Percentiles rank a stretch among this genome's conserved stretches.
Evolutionary conservation across 2,888 invertebrate species (phyloP).

Genomic region (Electrophaes corylata): DNA sequence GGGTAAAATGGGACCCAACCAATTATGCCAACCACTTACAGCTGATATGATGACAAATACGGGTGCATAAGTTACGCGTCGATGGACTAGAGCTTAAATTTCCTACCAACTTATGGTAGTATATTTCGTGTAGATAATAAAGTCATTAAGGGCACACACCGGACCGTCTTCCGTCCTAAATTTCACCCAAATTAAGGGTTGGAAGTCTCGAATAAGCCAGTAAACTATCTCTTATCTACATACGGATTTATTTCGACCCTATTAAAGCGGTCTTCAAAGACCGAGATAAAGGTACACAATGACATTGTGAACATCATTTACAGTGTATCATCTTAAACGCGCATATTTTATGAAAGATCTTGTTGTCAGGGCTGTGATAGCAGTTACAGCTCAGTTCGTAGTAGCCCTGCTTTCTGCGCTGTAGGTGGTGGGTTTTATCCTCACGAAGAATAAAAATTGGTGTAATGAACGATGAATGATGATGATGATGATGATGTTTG

Average conservation of each 20-base stretch:
- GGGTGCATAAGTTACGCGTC: no score
- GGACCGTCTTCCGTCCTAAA: slow-evolving; percentile 3
- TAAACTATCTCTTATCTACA: slow-evolving; percentile 22
- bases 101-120: not conserved
- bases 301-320: not conserved
- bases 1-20: no score
- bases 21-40: no score
- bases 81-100: no score
- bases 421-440: no score
- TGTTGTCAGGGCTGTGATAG: no score
- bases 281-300: slow-evolving; percentile 7
- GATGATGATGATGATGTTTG: no score
- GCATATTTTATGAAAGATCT: no score
- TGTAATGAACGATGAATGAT: no score
- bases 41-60: not conserved
- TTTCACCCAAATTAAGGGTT: slow-evolving; percentile 25
- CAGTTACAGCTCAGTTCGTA: no score
- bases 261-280: slow-evolving; percentile 35
- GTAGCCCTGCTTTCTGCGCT: no score
- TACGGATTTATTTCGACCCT: slow-evolving; percentile 34
- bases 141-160: slow-evolving; percentile 17
- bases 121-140: slow-evolving; percentile 8
- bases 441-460: no score
- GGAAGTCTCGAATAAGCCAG: slow-evolving; percentile 16
- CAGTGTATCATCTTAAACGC: not conserved